Evolutionary conservation across 1,140 invertebrate genomes (phyloP).

Genomic region (Zophobas morio): DNA sequence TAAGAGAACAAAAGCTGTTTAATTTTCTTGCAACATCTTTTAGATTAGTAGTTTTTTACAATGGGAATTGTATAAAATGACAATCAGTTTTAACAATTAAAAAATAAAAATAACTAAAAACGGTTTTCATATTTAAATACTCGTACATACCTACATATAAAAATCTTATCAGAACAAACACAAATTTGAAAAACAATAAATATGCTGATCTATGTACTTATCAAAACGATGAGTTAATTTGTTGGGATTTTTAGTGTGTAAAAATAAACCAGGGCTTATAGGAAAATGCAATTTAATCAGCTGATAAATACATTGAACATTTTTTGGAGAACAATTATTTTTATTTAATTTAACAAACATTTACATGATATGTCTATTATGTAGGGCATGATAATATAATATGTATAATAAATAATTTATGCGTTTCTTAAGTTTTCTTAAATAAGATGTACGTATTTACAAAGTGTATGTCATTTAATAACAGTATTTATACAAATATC

Average conservation of each 20-base stretch:
- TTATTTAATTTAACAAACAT: constrained; percentile 62
- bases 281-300: constrained; percentile 31
- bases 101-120: no score
- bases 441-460: constrained; percentile 34
- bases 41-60: no score
- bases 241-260: not conserved
- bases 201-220: no score
- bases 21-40: no score
- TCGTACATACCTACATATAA: no score
- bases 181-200: no score
- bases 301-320: constrained; percentile 28
- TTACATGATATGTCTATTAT: constrained; percentile 61
- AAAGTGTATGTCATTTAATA: constrained; percentile 37
- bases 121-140: no score
- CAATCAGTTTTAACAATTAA: no score
- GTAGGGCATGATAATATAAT: constrained; percentile 50
- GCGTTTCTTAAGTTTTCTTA: constrained; percentile 21
- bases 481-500: constrained; percentile 50
- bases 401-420: constrained; percentile 41
- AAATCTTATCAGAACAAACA: no score
- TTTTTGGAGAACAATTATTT: constrained; percentile 59
- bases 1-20: no score
- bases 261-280: constrained; percentile 1
- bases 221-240: no score
- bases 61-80: no score